Percentiles rank a stretch among this genome's conserved stretches.
phyloP scores from a whole-genome alignment of 2,113 vertebrate genomes.

The Eulemur macaco region DNA sequence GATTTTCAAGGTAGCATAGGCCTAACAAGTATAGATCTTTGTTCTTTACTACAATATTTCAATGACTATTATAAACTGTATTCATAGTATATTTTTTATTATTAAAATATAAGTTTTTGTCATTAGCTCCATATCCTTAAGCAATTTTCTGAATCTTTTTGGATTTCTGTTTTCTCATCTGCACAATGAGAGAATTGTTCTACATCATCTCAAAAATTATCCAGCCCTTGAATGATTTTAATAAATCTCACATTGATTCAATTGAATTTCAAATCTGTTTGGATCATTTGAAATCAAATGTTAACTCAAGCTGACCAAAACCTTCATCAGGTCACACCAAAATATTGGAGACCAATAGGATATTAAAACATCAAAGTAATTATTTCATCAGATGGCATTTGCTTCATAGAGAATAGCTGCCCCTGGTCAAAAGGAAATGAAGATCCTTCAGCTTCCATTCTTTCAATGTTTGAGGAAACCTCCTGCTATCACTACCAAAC shows the following conservation, averaged over 20 bases:
- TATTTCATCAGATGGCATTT: neutral
- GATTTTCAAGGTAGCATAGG: neutral
- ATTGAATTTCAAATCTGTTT: neutral
- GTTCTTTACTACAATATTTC: neutral
- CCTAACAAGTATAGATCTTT: neutral
- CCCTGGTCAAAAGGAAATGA: neutral
- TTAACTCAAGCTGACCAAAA: slow-evolving; percentile 9
- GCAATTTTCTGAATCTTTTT: neutral
- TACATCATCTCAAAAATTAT: neutral
- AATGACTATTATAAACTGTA: neutral
- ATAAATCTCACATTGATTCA: neutral
- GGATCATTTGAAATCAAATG: neutral
- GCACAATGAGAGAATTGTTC: neutral
- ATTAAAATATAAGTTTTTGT: neutral
- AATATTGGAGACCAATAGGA: neutral
- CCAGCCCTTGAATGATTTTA: neutral
- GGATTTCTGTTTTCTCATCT: neutral
- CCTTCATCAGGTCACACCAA: neutral
- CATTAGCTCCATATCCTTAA: neutral
- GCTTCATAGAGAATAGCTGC: neutral
- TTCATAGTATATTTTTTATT: neutral
- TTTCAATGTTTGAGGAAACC: neutral
- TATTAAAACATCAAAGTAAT: neutral
- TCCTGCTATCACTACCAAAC: neutral
- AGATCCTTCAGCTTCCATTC: neutral